Evolutionary conservation across 2,113 vertebrate genomes (phyloP).

Genomic region (Leptobrachium ailaonicum): DNA sequence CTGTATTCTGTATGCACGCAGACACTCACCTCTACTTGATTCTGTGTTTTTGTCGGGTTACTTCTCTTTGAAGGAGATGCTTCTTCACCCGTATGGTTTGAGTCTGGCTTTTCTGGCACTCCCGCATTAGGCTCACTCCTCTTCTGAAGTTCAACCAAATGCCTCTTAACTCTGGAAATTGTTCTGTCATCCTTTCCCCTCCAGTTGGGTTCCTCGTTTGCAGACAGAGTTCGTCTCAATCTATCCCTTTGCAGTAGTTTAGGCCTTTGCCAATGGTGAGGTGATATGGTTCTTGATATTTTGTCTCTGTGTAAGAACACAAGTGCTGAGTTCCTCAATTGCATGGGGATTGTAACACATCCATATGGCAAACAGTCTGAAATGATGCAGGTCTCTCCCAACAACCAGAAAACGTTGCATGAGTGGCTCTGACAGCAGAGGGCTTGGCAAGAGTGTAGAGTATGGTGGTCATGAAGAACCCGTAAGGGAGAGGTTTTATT

Average conservation of each 20-base stretch:
- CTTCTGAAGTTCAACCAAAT: constrained; percentile 3
- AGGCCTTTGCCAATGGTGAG: constrained; percentile 38
- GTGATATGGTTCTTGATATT: constrained; percentile 46
- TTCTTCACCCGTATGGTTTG: not conserved
- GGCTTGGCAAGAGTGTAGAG: constrained; percentile 65
- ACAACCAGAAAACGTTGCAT: constrained; percentile 74
- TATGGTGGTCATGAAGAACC: constrained; percentile 63
- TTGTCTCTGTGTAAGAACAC: constrained; percentile 65
- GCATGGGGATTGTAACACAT: constrained; percentile 60
- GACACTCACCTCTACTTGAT: not conserved
- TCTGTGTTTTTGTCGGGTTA: not conserved
- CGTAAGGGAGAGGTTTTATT: constrained; percentile 56
- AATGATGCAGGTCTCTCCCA: constrained; percentile 68
- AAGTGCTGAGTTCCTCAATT: constrained; percentile 59
- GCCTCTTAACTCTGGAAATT: constrained; percentile 33
- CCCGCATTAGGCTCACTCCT: constrained; percentile 43
- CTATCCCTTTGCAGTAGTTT: constrained; percentile 61
- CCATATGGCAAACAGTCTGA: constrained; percentile 63
- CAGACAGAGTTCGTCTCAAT: constrained; percentile 27
- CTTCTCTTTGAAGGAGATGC: not conserved
- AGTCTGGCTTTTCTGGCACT: not conserved
- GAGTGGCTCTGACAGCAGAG: constrained; percentile 67
- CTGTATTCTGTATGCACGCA: too few relatives aligned
- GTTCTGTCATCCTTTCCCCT: constrained; percentile 38
- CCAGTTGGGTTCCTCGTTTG: too few relatives aligned